Percentiles rank a stretch among this genome's conserved stretches.
Evolutionary conservation across 2,113 vertebrate genomes (phyloP).

Genomic region (Dryoscopus gambensis): DNA sequence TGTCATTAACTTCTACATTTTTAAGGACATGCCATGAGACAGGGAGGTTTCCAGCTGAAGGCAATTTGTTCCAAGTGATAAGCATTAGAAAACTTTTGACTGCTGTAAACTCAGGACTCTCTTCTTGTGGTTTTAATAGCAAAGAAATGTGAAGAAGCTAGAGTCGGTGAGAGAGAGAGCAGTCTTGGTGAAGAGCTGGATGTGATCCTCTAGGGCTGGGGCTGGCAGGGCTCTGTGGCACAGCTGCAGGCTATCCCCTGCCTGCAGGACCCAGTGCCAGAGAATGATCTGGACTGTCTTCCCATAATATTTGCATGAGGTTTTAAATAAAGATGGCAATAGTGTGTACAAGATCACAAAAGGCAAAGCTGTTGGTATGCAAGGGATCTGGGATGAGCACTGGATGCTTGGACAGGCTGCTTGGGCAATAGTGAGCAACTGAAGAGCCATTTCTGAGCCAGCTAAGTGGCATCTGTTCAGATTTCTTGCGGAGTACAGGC

Average conservation of each 20-base stretch:
- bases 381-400: neutral
- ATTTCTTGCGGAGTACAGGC: neutral
- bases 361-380: neutral
- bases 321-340: neutral
- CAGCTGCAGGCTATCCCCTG: neutral
- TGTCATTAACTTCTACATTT: neutral
- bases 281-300: neutral
- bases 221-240: neutral
- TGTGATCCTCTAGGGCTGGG: neutral
- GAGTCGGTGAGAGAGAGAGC: neutral
- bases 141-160: neutral
- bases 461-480: slow-evolving; percentile 6
- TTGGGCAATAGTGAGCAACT: neutral
- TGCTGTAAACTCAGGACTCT: neutral
- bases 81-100: neutral
- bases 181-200: neutral
- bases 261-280: neutral
- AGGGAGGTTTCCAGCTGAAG: neutral
- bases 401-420: neutral
- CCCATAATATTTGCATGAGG: neutral
- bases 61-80: neutral
- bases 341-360: neutral
- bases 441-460: neutral
- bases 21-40: neutral
- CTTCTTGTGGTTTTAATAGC: neutral